Evolutionary conservation across 2,113 vertebrate species (phyloP).

Genomic region (Ciconia maguari): DNA sequence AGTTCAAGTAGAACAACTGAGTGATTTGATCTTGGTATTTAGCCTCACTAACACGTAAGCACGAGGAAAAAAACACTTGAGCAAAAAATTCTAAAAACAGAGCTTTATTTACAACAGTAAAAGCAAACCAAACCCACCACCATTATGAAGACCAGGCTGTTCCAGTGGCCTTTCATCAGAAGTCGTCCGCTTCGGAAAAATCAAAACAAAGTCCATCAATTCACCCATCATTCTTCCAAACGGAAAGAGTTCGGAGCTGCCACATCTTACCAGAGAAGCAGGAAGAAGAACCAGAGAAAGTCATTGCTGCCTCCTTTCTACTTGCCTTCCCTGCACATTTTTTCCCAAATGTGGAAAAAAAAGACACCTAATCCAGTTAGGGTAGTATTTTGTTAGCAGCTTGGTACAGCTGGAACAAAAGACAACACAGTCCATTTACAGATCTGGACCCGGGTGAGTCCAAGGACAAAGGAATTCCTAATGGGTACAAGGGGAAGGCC

Average conservation of each 20-base stretch:
- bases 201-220: not conserved
- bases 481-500: not conserved
- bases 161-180: fast-evolving
- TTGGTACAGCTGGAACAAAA: not conserved
- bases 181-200: not conserved
- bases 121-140: not conserved
- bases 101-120: conserved; percentile 33
- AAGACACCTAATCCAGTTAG: not conserved
- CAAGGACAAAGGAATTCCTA: not conserved
- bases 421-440: not conserved
- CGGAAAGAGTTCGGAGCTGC: not conserved
- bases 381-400: not conserved
- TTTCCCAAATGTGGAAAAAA: not conserved
- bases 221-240: not conserved
- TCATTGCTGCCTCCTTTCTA: not conserved
- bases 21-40: not conserved
- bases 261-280: not conserved
- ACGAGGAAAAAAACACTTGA: not conserved
- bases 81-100: not conserved
- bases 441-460: not conserved
- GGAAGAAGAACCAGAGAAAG: not conserved
- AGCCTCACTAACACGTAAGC: not conserved
- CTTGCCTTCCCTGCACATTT: not conserved
- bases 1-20: not conserved
- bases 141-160: not conserved